Conservation (phyloP, 2,113 vertebrate genomes). For the Podarcis muralis region DNA sequence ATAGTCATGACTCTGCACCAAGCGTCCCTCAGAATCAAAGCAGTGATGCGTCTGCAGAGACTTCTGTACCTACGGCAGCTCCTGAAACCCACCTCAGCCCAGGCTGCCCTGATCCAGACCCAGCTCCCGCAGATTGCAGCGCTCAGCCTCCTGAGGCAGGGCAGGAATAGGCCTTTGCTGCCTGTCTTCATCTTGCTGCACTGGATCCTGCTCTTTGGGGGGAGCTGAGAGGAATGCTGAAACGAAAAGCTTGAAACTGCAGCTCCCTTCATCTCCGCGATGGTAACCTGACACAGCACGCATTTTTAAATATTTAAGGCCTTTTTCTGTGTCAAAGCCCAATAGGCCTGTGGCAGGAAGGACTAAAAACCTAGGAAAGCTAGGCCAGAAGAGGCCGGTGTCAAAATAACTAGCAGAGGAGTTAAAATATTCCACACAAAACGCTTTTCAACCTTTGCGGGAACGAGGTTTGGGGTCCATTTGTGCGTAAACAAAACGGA, state of each 20-base stretch:
- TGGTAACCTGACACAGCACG: slow-evolving; percentile 56
- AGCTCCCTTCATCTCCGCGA: slow-evolving; percentile 61
- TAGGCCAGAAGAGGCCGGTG: slow-evolving; percentile 29
- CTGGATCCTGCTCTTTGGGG: slow-evolving; percentile 67
- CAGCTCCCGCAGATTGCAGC: neutral
- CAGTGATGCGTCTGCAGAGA: slow-evolving; percentile 50
- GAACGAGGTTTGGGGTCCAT: slow-evolving; percentile 30
- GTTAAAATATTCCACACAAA: slow-evolving; percentile 31
- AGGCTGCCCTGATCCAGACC: neutral
- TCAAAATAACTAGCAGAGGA: neutral
- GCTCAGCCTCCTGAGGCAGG: slow-evolving; percentile 48
- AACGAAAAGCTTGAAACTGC: slow-evolving; percentile 59
- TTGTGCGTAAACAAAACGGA: neutral
- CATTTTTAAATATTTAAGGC: slow-evolving; percentile 69
- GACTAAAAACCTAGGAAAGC: slow-evolving; percentile 1
- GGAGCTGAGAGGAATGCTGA: slow-evolving; percentile 46
- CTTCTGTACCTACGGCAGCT: slow-evolving; percentile 57
- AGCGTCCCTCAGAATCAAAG: slow-evolving; percentile 45
- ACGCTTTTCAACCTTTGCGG: slow-evolving; percentile 30
- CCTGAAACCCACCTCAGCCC: slow-evolving; percentile 53
- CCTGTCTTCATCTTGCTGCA: slow-evolving; percentile 57
- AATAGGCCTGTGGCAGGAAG: slow-evolving; percentile 50
- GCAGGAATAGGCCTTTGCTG: slow-evolving; percentile 56
- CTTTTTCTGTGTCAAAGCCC: slow-evolving; percentile 57
- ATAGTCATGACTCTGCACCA: slow-evolving; percentile 58